Evolutionary conservation across 2,888 invertebrate genomes (phyloP), one percentile per base, ranked within the genome.

Genomic region (Erebia palarica): DNA sequence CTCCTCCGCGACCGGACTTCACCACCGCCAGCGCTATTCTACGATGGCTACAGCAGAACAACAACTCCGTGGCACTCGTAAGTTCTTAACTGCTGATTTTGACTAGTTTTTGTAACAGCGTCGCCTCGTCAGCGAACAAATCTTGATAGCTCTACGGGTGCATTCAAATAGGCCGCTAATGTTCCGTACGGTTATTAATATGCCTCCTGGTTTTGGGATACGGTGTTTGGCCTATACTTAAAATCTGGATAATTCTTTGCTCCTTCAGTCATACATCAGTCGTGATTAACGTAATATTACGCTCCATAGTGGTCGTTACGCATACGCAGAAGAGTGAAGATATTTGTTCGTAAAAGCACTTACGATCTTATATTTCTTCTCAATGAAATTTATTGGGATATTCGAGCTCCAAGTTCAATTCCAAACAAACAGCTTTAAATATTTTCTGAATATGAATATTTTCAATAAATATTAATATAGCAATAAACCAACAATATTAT

Each of bases 1-100:
- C 95, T 64, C 95, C 95, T 7, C 95, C 95, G 18, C 90, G 95
- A 10, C 96, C 96, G 0, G 96, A 96, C 85, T 94, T 95, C 81
- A 94, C 94, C 79, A 94, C 95, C 66, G 93, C 94, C 77, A 95
- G 95, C 84, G 94, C 95, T 74, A 94, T 96, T 75, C 85, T 96
- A 70, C 92, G 95, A 69, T 96, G 96, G 96, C 90, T 96, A 77
- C 95, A 94, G 80, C 94, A 92, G 80, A 92, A 92, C 82, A 92
- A 92, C 81, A 92, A 91, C 79, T 85, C 89, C 1, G 88, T 91
- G 14, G 89, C 90, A 18, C 83, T 92, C 73, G 93, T 93, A 74
- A 91, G 91, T 87, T 75, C 18, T 21, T 44, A 8, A 9, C 16
- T 16, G 42, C 11, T 27, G 27, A 36, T 14, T 27, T 8, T 60